Percentiles rank a stretch among this genome's conserved stretches.
These are phyloP conservation scores for Cheilosia impressa DNA, from an alignment of 2,888 invertebrate species.

Conservation along the genomic window DNA sequence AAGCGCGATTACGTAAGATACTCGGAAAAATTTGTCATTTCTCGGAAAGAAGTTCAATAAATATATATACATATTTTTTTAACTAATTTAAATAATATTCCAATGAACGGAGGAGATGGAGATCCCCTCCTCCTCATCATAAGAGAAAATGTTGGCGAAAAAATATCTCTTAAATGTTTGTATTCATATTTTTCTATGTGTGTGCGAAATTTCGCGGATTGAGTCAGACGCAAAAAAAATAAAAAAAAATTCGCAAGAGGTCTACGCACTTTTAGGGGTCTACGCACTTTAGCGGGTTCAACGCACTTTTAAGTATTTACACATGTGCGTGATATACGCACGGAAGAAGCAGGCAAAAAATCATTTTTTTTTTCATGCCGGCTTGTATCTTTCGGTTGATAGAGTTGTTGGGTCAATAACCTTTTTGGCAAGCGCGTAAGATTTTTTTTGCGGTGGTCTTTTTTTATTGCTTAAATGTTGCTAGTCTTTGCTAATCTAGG, in stretches of 20 bases:
- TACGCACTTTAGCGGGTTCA: constrained; percentile 69
- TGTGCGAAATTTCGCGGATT: constrained; percentile 13
- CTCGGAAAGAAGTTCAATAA: neutral
- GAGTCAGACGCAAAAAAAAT: constrained; percentile 23
- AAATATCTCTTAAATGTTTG: constrained; percentile 27
- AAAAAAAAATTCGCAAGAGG: constrained; percentile 16
- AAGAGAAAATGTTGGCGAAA: constrained; percentile 40
- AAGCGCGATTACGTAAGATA: constrained; percentile 52
- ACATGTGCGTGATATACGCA: constrained; percentile 51
- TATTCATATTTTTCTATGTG: neutral
- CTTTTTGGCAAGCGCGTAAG: constrained; percentile 61
- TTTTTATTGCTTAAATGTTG: constrained; percentile 24
- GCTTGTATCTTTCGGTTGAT: constrained; percentile 33
- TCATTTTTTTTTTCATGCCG: constrained; percentile 14
- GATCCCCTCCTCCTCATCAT: neutral
- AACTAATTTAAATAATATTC: constrained; percentile 13
- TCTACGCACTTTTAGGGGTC: constrained; percentile 61
- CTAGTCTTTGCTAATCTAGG: constrained; percentile 2
- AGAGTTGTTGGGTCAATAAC: constrained; percentile 51
- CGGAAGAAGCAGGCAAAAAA: constrained; percentile 11
- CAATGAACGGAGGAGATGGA: neutral
- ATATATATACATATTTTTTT: neutral
- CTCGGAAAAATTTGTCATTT: constrained; percentile 2
- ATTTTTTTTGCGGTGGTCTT: constrained; percentile 15
- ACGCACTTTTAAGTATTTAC: constrained; percentile 64